Evolutionary conservation across 1,140 invertebrate genomes (phyloP), one percentile per base, ranked within the genome.

Genomic region (Idris sp.): DNA sequence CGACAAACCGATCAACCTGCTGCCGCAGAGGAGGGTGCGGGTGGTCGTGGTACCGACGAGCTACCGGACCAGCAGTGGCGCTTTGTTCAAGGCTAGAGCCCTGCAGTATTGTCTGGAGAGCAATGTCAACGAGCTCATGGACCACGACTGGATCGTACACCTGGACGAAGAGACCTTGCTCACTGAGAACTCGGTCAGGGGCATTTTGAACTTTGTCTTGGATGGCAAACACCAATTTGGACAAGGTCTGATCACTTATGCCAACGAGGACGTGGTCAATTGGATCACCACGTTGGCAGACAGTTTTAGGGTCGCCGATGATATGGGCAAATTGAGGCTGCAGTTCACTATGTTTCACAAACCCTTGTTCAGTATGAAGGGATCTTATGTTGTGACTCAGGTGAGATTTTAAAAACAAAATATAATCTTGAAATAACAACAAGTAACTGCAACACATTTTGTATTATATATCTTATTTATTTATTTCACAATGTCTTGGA

Each of bases 341-440:
- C 96, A 98, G 83, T 97, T 99, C 78, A 93, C 93, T 48, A 90
- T 95, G 82, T 97, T 99, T 80, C 96, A 98, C 82, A 96, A 96
- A 81, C 97, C 98, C 6, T 88, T 98, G 4, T 98, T 99, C 83
- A 97, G 97, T 83, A 98, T 97, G 96, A 99, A 99, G 89, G 97
- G 96, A 44, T 97, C 96, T 30, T 98, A 94, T 87, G 96, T 98
- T 69, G 96, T 98, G 4, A 95, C 95, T 58, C 95, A 96, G 91
- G 95, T 72, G 25, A 38, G 16, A 0, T 18, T 48, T n/a, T n/a
- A n/a, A n/a, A n/a, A n/a, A n/a, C n/a, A n/a, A n/a, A n/a, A n/a
- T n/a, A n/a, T n/a, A n/a, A n/a, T n/a, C n/a, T n/a, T n/a, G n/a
- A n/a, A n/a, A n/a, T n/a, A n/a, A n/a, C n/a, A n/a, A n/a, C n/a